Evolutionary conservation across 2,113 vertebrate species (phyloP), one percentile per base, ranked within the genome.

Genomic region (Mohoua ochrocephala): DNA sequence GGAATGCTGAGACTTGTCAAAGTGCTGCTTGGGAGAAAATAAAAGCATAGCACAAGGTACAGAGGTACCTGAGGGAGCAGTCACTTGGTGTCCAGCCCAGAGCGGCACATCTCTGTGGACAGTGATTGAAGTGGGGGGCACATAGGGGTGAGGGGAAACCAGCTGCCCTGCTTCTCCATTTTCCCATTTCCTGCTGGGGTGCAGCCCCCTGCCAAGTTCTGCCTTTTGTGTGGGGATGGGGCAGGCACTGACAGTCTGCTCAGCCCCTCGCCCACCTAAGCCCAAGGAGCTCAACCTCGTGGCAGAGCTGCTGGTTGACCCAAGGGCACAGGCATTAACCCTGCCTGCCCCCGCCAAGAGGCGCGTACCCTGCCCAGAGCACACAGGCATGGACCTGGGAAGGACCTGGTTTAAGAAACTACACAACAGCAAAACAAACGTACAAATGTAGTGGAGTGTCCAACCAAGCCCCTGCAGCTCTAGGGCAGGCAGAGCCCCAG

Each of bases 271-370:
- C 31, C 80, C 94, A 91, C 97, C 97, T 21, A 96, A 98, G 69
- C 87, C 97, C 21, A 97, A 96, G 83, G 98, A 98, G 89, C 96
- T 97, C 16, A 98, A 81, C 67, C 92, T 97, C 0, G 20, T 93
- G 31, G 96, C 96, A 13, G 97, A 98, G 93, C 96, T 98, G 80
- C 95, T 95, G 44, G 63, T 71, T 1, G 93, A 97, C 89, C 89
- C 97, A 33, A 21, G 21, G 30, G 35, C n/a, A 10, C 5, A 15
- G 27, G 31, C 37, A n/a, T 11, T 18, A 44, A 23, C 42, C 37
- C 42, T 78, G 65, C 65, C 57, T 87, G 26, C 9, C 44, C 70
- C 33, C 3, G 3, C 42, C 45, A 4, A 0, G 4, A 50, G 26
- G 10, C 1, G 0, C 1, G 0, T n/a, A 28, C 39, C 68, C 77